A percentile compares a stretch with the other conserved stretches of the same genome.
phyloP scores from a whole-genome alignment of 2,888 invertebrate genomes.

The Flexamia atlantica region DNA sequence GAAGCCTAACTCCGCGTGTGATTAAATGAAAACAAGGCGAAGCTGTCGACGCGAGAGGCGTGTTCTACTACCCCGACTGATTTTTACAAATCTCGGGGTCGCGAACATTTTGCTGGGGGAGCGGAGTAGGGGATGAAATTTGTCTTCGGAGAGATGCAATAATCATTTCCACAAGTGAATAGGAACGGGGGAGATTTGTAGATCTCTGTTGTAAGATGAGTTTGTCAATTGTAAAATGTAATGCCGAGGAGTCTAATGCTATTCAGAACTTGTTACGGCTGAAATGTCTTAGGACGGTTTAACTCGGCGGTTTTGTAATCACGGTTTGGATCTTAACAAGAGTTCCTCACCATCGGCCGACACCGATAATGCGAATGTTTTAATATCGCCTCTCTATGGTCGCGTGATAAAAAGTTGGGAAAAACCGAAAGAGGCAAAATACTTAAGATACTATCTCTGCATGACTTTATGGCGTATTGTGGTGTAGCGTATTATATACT shows the following conservation, averaged over 20 bases:
- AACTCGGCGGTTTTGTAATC: no score
- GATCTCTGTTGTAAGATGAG: slow-evolving; percentile 15
- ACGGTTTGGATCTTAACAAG: no score
- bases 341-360: no score
- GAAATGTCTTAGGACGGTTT: no score
- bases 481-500: no score
- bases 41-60: not conserved
- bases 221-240: slow-evolving; percentile 1
- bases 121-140: not conserved
- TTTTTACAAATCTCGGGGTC: slow-evolving; percentile 8
- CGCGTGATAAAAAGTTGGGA: no score
- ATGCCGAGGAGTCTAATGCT: not conserved
- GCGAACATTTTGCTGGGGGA: not conserved
- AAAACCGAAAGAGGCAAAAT: no score
- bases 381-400: no score
- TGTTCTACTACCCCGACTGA: not conserved
- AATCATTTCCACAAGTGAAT: not conserved
- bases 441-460: no score
- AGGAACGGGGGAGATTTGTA: slow-evolving; percentile 13
- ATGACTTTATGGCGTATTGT: no score
- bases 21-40: slow-evolving; percentile 1
- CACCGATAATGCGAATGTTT: no score
- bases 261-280: not conserved
- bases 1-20: not conserved
- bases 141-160: slow-evolving; percentile 5